Evolutionary conservation across 2,797 vertebrate species (phyloP).

Genomic region (Danio aesculapii): DNA sequence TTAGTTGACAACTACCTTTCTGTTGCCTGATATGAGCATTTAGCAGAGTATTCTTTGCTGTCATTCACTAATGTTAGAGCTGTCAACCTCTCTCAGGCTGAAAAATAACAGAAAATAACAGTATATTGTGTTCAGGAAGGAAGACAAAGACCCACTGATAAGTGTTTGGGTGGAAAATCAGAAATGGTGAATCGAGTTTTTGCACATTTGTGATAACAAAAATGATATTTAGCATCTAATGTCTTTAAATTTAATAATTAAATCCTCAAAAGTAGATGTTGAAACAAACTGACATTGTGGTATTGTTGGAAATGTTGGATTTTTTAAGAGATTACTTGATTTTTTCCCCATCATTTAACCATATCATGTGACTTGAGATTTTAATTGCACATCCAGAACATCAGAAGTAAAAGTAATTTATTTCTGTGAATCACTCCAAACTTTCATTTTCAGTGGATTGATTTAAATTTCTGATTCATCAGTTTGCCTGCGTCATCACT

Average conservation of each 20-base stretch:
- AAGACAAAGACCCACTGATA: background rate
- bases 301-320: too few species aligned
- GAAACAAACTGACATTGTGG: too few species aligned
- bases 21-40: background rate
- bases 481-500: background rate
- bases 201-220: background rate
- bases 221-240: too few species aligned
- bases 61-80: background rate
- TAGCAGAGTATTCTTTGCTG: background rate
- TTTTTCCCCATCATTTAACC: too few species aligned
- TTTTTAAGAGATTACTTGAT: too few species aligned
- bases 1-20: background rate
- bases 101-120: slow-evolving; percentile 16
- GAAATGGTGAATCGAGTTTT: background rate
- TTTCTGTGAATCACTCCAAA: background rate
- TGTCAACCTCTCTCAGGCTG: background rate
- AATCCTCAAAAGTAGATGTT: background rate
- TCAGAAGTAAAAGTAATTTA: background rate
- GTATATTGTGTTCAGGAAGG: background rate
- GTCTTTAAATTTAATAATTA: background rate
- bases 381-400: background rate
- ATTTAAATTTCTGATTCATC: background rate
- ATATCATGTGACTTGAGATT: background rate
- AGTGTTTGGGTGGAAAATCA: background rate
- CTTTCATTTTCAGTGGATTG: background rate